Percentiles rank a stretch among this genome's conserved stretches.
Evolutionary conservation across 2,888 invertebrate genomes (phyloP).

Genomic region (Deilephila porcellus): DNA sequence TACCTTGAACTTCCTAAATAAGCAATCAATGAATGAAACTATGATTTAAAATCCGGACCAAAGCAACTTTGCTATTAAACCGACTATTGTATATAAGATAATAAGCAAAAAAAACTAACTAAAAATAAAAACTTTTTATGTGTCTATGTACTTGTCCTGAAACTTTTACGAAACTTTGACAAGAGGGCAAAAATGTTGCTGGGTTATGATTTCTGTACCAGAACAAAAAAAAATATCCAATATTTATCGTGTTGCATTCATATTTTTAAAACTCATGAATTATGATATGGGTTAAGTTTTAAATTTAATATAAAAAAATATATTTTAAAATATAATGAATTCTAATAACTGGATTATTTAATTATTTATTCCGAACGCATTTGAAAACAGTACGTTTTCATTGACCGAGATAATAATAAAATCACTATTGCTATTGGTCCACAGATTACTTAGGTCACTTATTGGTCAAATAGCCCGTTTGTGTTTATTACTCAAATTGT

Average conservation of each 20-base stretch:
- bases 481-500: background rate
- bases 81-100: background rate
- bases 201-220: background rate
- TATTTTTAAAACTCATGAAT: too few species aligned
- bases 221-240: background rate
- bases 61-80: background rate
- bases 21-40: constrained; percentile 25
- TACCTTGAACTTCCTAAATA: constrained; percentile 45
- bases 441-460: too few species aligned
- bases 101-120: background rate
- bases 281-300: too few species aligned
- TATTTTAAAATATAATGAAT: background rate
- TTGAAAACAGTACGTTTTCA: background rate
- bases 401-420: background rate
- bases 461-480: background rate
- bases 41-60: background rate
- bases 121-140: background rate
- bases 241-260: too few species aligned
- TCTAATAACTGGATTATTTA: background rate
- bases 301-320: background rate
- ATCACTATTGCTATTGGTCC: background rate
- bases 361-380: background rate
- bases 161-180: constrained; percentile 26
- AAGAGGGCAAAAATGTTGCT: background rate
- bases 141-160: background rate